Percentiles rank a stretch among this genome's conserved stretches.
These are phyloP conservation scores for Pygoscelis adeliae DNA, from an alignment of 2,113 vertebrate genomes.

Conservation along the genomic window DNA sequence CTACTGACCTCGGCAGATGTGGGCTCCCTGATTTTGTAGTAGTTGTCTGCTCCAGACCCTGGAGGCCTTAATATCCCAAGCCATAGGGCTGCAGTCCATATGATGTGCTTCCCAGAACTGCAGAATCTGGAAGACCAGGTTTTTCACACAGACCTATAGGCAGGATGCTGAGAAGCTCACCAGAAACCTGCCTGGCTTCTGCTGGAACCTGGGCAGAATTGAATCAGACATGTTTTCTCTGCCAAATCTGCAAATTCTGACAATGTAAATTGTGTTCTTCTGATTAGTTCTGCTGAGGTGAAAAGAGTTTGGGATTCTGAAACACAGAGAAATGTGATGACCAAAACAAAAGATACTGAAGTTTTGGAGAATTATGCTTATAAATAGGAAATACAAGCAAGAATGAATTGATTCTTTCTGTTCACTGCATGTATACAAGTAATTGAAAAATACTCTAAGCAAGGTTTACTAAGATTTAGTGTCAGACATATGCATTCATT, in stretches of 20 bases:
- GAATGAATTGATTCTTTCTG: not conserved
- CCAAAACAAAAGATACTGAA: not conserved
- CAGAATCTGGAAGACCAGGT: not conserved
- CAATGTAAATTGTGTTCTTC: not conserved
- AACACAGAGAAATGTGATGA: not conserved
- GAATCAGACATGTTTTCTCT: not conserved
- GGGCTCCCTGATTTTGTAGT: not conserved
- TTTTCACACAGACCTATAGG: not conserved
- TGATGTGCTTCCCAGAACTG: not conserved
- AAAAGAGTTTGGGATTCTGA: not conserved
- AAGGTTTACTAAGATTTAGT: not conserved
- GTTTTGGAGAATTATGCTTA: not conserved
- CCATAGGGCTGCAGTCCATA: not conserved
- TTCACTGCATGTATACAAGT: not conserved
- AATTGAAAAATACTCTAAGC: not conserved
- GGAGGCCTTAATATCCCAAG: not conserved
- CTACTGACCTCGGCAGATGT: not conserved
- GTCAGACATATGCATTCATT: not conserved
- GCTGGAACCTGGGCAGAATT: not conserved
- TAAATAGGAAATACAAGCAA: not conserved
- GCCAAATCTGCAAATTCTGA: not conserved
- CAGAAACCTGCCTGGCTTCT: not conserved
- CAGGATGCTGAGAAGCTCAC: not conserved
- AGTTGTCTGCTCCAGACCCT: not conserved
- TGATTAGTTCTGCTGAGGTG: not conserved